Conservation (phyloP, 2,888 invertebrate species). For the Argynnis bischoffii region DNA sequence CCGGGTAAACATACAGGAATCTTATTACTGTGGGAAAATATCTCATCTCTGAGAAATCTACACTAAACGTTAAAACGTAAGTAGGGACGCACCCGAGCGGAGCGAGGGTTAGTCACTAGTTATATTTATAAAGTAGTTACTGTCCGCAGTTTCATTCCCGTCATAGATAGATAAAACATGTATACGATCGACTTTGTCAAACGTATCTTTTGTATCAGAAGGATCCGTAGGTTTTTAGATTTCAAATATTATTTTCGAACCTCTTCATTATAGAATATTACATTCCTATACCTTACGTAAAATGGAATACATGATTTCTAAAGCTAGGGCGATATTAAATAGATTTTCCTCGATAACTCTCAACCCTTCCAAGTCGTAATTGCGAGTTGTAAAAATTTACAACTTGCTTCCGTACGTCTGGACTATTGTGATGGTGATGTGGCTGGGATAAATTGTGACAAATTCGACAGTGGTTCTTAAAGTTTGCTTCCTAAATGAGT, state of each 20-base stretch:
- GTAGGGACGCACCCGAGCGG: no score
- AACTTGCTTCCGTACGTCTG: constrained; percentile 67
- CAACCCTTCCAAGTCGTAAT: constrained; percentile 54
- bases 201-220: no score
- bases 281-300: neutral
- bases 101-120: no score
- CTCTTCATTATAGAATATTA: neutral
- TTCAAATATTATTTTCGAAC: neutral
- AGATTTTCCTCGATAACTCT: constrained; percentile 37
- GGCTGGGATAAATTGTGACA: constrained; percentile 58
- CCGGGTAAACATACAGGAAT: no score
- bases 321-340: constrained; percentile 32
- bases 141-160: no score
- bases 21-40: no score
- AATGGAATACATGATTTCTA: constrained; percentile 18
- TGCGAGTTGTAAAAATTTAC: constrained; percentile 78
- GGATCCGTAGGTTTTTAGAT: neutral
- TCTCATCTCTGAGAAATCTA: no score
- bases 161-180: no score
- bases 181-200: no score
- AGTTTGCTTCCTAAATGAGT: constrained; percentile 35
- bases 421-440: constrained; percentile 73
- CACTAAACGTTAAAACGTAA: no score
- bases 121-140: no score
- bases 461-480: constrained; percentile 57